Evolutionary conservation across 2,797 vertebrate species (phyloP).

Genomic region (Phoebastria nigripes): DNA sequence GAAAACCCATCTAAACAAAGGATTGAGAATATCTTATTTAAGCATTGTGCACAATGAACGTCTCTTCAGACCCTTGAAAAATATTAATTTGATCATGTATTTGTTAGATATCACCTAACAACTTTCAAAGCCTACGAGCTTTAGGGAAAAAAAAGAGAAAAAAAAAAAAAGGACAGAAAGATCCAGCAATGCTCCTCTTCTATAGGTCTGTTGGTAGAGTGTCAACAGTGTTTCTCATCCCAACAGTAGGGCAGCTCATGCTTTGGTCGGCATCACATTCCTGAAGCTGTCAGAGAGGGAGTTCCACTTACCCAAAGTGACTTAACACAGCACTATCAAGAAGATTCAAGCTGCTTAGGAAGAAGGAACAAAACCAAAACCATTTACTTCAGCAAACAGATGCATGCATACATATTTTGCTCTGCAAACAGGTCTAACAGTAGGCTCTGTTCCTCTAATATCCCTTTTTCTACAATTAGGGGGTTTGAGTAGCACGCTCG

Average conservation of each 20-base stretch:
- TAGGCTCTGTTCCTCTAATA: not conserved
- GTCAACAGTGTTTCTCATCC: not conserved
- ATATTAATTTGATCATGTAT: constrained; percentile 11
- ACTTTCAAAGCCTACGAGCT: not conserved
- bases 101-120: not conserved
- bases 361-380: not conserved
- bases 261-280: not conserved
- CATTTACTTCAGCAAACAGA: not conserved
- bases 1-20: constrained; percentile 55
- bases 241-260: not conserved
- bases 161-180: not conserved
- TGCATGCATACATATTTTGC: not conserved
- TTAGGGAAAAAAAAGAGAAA: fast-evolving
- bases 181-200: not conserved
- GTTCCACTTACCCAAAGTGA: not conserved
- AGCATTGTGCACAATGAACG: not conserved
- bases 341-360: not conserved
- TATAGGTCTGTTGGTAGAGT: not conserved
- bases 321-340: not conserved
- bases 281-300: not conserved
- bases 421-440: not conserved
- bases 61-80: constrained; percentile 40
- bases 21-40: constrained; percentile 65
- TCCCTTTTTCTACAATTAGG: not conserved
- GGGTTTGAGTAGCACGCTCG: not conserved